Evolutionary conservation across 2,113 vertebrate genomes (phyloP), one percentile per base, ranked within the genome.

Genomic region (Rhinoderma darwinii): DNA sequence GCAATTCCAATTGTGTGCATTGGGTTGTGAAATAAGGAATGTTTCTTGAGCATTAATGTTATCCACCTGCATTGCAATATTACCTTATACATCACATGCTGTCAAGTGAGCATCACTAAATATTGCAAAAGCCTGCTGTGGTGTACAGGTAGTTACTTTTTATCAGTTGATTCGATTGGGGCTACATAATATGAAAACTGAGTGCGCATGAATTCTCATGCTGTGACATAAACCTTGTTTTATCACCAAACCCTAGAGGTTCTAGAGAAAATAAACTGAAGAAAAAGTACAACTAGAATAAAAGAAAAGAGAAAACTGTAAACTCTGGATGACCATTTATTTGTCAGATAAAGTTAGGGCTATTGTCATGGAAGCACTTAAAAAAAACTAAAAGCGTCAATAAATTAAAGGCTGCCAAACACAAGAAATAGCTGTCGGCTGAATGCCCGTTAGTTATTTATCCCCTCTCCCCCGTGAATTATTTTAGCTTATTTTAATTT

Each of bases 101-200:
- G 79, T 79, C 79, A 87, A 75, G 78, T 72, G 79, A 87, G 20
- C 35, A 63, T 63, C 51, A 73, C 79, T 82, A 87, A 82, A 87
- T 82, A 87, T 87, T 87, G 70, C 68, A 75, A 47, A 72, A 75
- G 54, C 51, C 68, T 82, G 78, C 68, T 75, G 68, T 39, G 50
- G 78, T 72, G 59, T 87, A 63, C 68, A 87, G 86, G 78, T 87
- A 87, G 86, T 87, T 87, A 87, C 78, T 61, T 87, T 87, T 74
- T 82, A 87, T 74, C 68, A 87, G 86, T 82, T 87, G 86, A 87
- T 87, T 87, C 74, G 86, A 87, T 87, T 82, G 66, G 78, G 47
- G 78, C 86, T 47, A 74, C 70, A 61, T 87, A 87, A 87, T 82
- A 87, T 75, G 54, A 63, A 87, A 87, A 75, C 79, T 61, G 79